These are phyloP conservation scores for Tachypleus tridentatus DNA, from an alignment of 1,140 invertebrate species.

Conservation along the genomic window DNA sequence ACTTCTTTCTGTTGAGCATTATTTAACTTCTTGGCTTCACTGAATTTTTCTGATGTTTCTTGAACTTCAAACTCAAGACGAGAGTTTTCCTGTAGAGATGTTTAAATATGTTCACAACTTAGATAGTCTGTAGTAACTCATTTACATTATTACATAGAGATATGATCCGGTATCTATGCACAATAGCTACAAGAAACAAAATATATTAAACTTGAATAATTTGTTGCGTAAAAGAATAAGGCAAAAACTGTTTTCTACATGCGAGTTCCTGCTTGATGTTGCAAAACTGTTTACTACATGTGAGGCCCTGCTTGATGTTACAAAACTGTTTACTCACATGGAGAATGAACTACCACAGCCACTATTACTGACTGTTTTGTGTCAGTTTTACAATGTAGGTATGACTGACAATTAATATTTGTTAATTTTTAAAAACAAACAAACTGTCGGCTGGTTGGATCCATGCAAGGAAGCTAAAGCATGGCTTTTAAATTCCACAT, in stretches of 20 bases:
- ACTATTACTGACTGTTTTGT: no score
- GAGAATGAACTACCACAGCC: no score
- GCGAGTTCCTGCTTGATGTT: no score
- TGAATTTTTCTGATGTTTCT: slow-evolving; percentile 43
- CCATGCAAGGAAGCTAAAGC: no score
- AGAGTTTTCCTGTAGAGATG: slow-evolving; percentile 39
- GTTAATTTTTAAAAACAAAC: no score
- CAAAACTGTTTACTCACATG: no score
- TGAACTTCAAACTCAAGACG: slow-evolving; percentile 53
- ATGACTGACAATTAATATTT: no score
- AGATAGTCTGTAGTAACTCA: neutral
- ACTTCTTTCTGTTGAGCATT: slow-evolving; percentile 38
- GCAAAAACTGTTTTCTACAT: neutral
- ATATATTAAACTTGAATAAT: neutral
- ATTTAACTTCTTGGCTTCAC: slow-evolving; percentile 31
- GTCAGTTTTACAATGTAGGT: no score
- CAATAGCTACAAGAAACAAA: neutral
- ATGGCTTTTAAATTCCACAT: no score
- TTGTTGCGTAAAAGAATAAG: neutral
- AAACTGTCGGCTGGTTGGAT: no score
- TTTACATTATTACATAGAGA: neutral
- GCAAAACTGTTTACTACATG: no score
- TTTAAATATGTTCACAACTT: neutral
- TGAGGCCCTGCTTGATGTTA: no score
- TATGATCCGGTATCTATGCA: neutral